phyloP scores from a whole-genome alignment of 2,888 invertebrate genomes.

The Aleiodes alternator region DNA sequence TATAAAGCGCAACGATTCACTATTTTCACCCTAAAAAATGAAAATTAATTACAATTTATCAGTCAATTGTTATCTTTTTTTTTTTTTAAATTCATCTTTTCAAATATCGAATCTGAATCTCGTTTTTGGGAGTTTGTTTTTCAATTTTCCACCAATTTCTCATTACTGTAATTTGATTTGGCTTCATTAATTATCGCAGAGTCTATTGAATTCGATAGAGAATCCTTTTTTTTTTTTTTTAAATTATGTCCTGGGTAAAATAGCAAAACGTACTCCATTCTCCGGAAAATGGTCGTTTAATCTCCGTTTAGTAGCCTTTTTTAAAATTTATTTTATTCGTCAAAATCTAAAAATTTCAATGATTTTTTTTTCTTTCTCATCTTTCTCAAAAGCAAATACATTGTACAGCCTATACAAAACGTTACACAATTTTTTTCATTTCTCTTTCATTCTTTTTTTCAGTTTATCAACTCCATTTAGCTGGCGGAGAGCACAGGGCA shows the following conservation, averaged over 20 bases:
- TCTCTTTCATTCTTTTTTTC: neutral
- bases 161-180: conserved; percentile 54
- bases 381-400: conserved; percentile 65
- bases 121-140: conserved; percentile 48
- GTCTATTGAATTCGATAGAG: conserved; percentile 23
- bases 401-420: conserved; percentile 71
- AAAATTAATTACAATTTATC: conserved; percentile 55
- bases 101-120: conserved; percentile 47
- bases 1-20: conserved; percentile 69
- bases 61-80: conserved; percentile 46
- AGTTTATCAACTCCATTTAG: conserved; percentile 50
- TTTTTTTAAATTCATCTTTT: conserved; percentile 41
- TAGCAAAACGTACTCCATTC: conserved; percentile 56
- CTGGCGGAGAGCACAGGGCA: conserved; percentile 67
- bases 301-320: conserved; percentile 32
- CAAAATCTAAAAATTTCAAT: conserved; percentile 53
- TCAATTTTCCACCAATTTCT: conserved; percentile 61
- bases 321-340: conserved; percentile 42
- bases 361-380: conserved; percentile 28
- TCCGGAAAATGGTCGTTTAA: conserved; percentile 56
- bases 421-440: conserved; percentile 54
- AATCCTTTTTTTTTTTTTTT: conserved; percentile 30
- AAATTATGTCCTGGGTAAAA: conserved; percentile 45
- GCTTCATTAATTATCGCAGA: conserved; percentile 17
- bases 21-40: conserved; percentile 67